A percentile compares a stretch with the other conserved stretches of the same genome.
phyloP scores from a whole-genome alignment of 2,113 vertebrate species.

The Leptosomus discolor region DNA sequence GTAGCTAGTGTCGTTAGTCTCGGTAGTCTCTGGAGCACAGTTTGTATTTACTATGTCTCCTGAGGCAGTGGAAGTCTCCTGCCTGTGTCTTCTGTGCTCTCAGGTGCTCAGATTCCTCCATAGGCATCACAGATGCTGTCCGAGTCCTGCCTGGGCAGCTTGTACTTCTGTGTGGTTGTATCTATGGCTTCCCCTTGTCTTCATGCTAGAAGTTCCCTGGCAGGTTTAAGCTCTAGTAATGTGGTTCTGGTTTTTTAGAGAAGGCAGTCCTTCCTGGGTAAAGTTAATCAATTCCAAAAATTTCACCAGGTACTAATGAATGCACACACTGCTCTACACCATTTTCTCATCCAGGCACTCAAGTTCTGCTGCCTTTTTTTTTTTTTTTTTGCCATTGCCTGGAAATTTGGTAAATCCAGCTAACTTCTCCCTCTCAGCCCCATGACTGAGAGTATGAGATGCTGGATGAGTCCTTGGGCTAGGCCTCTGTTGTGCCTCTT shows the following conservation, averaged over 20 bases:
- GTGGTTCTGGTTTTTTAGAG: neutral
- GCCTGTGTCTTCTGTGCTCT: neutral
- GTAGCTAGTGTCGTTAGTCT: neutral
- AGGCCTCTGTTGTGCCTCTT: neutral
- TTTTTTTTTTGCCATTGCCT: neutral
- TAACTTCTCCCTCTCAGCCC: neutral
- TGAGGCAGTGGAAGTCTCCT: neutral
- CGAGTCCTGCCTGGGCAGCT: neutral
- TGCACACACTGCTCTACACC: neutral
- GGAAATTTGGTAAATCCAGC: neutral
- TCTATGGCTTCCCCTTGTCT: neutral
- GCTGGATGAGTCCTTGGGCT: neutral
- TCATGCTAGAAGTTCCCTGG: neutral
- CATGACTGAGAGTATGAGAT: neutral
- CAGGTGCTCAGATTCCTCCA: neutral
- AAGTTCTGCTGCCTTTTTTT: neutral
- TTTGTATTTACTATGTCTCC: neutral
- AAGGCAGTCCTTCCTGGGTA: neutral
- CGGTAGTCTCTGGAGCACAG: neutral
- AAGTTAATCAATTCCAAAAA: neutral
- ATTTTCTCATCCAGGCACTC: neutral
- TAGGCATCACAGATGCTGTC: rapidly evolving
- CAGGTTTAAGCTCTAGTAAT: neutral
- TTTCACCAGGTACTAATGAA: neutral
- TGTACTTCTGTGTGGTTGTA: neutral